Evolutionary conservation across 2,797 vertebrate species (phyloP), one percentile per base, ranked within the genome.

Genomic region (Crenuchus spilurus): DNA sequence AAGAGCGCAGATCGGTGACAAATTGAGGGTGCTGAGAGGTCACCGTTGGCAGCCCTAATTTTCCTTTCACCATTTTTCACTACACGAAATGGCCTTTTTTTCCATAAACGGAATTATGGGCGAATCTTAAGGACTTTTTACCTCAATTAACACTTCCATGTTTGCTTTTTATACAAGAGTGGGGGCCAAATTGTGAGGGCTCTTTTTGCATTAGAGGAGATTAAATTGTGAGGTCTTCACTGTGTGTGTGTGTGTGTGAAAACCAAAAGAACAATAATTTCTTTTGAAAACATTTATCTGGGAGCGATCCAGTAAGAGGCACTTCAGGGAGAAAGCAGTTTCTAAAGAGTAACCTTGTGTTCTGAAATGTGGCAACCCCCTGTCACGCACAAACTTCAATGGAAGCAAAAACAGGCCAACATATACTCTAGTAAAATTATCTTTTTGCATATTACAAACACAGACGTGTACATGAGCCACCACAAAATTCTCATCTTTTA

Each of bases 1-100:
- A 95, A 95, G 88, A 86, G 82, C 78, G 89, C 91, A 90, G 92
- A 94, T 94, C 90, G 89, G 91, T 93, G 94, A 94, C 93, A 96
- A 95, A 95, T 93, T 94, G 93, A 88, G 85, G 89, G 92, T 91
- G 92, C 82, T 87, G 87, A 89, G 91, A 88, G 90, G 88, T 92
- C 90, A 93, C 84, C 73, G 83, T 87, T 87, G 90, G 70, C 84
- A 75, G 86, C 84, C 89, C 83, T 87, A 80, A 88, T 89, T 92
- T 90, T 87, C 72, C 64, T 83, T 82, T 81, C 63, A 87, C 83
- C 76, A 76, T 86, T 85, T 85, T 77, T 57, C 75, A 72, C 55
- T 79, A 77, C 58, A 78, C 84, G 87, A 94, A 94, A 91, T 89
- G 90, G 90, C 86, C 83, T 88, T 80, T 89, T 92, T 92, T 86